phyloP scores from a whole-genome alignment of 1,140 invertebrate species.

The Helicorthomorpha holstii region DNA sequence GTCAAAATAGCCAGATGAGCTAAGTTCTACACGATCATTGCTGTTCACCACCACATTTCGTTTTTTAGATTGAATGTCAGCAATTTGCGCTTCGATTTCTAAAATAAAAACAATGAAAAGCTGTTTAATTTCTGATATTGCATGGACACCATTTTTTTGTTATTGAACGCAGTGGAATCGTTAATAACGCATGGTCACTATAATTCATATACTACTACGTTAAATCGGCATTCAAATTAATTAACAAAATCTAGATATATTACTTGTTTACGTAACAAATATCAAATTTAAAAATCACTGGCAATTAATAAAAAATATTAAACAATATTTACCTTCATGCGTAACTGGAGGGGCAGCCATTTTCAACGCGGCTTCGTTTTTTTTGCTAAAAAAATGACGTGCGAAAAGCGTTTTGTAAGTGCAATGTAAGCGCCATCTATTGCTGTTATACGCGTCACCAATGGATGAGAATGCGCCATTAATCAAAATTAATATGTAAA shows the following conservation, averaged over 20 bases:
- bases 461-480: no score
- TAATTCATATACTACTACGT: neutral
- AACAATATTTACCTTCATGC: conserved; percentile 5
- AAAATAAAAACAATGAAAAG: conserved; percentile 16
- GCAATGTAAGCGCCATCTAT: no score
- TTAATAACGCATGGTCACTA: neutral
- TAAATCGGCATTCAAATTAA: neutral
- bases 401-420: no score
- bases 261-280: neutral
- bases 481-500: conserved; percentile 5
- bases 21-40: conserved; percentile 59
- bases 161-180: neutral
- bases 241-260: neutral
- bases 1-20: conserved; percentile 77
- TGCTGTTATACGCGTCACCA: no score
- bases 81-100: conserved; percentile 89
- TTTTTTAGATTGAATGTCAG: conserved; percentile 73
- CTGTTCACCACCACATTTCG: conserved; percentile 39
- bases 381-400: no score
- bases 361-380: no score
- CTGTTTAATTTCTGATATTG: neutral
- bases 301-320: neutral
- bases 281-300: neutral
- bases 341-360: conserved; percentile 4
- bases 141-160: neutral